Base-by-base conservation (phyloP, 2,113 vertebrate species). In the Clarias batrachus region DNA sequence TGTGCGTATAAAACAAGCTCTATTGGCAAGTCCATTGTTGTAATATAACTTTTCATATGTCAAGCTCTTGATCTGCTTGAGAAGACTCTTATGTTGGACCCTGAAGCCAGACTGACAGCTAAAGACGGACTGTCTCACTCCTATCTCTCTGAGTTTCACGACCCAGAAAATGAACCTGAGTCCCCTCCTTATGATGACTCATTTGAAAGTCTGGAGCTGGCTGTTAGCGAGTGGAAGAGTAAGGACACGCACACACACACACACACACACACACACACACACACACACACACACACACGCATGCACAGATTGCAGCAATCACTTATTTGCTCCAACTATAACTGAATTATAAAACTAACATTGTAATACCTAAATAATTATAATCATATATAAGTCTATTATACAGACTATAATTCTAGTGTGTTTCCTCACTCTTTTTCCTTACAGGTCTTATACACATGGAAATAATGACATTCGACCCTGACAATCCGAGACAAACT, bases 391-490 rank as follows among this genome's bases (percentile, higher is more conserved):
- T 16, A 9, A 66, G 17, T 70, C 30, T 41, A 3, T 19, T 41
- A 73, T 73, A 4, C 23, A 25, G 23, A 25, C 9, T 52, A 41
- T 52, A 41, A 73, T 19, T 73, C 1, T 23, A 21, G 5, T 76
- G 11, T 76, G 0, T 41, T 7, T 41, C 41, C 23, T 37, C 33
- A 37, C 33, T 66, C 79, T 66, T 81, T 78, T 86, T 89, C 87
- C 63, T 83, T 83, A 21, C 79, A 95, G 94, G 95, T 90, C 94
- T 96, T 33, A 95, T 95, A 89, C 96, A 96, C 86, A 95, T 96
- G 94, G 96, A 96, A 91, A 95, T 96, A 71, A 95, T 95, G 95
- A 95, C 94, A 66, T 96, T 96, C 71, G 95, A 95, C 89, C 93
- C 94, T 52, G 92, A 92, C 30, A 93, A 95, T 89, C 95, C 94